Percentiles rank a stretch among this genome's conserved stretches.
These are phyloP conservation scores for Sebastes variabilis DNA, from an alignment of 2,797 vertebrate genomes.

Conservation along the genomic window DNA sequence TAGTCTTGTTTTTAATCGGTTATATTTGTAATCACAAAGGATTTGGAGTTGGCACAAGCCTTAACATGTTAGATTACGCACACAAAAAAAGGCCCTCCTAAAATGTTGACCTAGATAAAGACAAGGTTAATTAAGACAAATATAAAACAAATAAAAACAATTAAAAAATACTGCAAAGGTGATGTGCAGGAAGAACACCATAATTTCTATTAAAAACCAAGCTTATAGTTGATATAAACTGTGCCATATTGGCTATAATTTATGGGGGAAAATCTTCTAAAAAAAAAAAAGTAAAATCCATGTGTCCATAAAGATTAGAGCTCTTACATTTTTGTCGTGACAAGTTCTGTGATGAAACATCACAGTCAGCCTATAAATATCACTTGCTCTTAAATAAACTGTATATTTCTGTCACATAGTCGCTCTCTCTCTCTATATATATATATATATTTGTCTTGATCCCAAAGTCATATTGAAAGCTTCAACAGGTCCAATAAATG, in stretches of 20 bases:
- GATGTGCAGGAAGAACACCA: neutral
- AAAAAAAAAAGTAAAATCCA: neutral
- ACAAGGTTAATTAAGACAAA: neutral
- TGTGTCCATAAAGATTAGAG: neutral
- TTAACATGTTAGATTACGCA: neutral
- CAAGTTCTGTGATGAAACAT: neutral
- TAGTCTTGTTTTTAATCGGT: neutral
- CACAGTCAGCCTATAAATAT: neutral
- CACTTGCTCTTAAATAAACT: neutral
- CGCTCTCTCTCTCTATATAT: too few relatives aligned
- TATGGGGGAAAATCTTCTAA: neutral
- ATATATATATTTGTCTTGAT: neutral
- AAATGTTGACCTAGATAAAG: neutral
- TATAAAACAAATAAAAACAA: neutral
- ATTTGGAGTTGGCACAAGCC: neutral
- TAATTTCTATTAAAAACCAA: neutral
- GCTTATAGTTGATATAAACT: neutral
- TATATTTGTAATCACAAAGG: neutral
- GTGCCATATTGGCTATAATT: neutral
- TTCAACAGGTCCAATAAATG: slow-evolving; percentile 35
- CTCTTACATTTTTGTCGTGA: neutral
- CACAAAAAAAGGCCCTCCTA: neutral
- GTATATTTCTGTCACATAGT: neutral
- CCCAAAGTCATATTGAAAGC: neutral
- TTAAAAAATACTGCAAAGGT: neutral